Evolutionary conservation across 2,888 invertebrate species (phyloP), one percentile per base, ranked within the genome.

Genomic region (Chirona hameri): DNA sequence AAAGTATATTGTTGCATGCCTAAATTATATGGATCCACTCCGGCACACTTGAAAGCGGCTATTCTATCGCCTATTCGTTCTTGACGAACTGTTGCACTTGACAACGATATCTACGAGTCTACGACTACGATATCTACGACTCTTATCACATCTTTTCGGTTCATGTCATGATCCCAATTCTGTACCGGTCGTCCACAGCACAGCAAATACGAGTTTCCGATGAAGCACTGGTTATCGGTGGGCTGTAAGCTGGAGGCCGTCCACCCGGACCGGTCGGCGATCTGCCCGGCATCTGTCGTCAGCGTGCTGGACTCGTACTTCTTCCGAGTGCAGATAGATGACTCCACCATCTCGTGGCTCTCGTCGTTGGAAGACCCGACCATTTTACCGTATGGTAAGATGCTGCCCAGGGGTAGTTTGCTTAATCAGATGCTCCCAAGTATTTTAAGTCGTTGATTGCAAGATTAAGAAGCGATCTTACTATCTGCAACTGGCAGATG

Each of bases 241-340:
- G 72, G 72, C 72, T 76, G 72, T 21, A 14, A 21, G 21, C 72
- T 76, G 39, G 72, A 76, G 21, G 72, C 72, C 39, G 39, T 76
- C 3, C 72, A 76, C 21, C 72, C 72, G 31, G 39, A 76, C 72
- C 72, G 72, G 18, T 21, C 72, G 18, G 72, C 72, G 21, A 39
- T 76, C 72, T 76, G 72, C 39, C 39, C 72, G 31, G 72, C 72
- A 1, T 21, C 72, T 21, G 72, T 76, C 18, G 72, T 76, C 72
- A 9, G 5, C 21, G 31, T 76, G 0, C 18, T 76, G 3, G 72
- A 76, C 72, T 31, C 72, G 31, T 39, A 76, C 39, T 76, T 76
- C 72, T 76, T 76, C 39, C 72, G 72, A 5, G 72, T 76, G 72
- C 72, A 76, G 72, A 76, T 76, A 76, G 72, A 76, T 39, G 39